A percentile compares a stretch with the other conserved stretches of the same genome.
Evolutionary conservation across 2,888 invertebrate species (phyloP).

Genomic region (Dryobota labecula): DNA sequence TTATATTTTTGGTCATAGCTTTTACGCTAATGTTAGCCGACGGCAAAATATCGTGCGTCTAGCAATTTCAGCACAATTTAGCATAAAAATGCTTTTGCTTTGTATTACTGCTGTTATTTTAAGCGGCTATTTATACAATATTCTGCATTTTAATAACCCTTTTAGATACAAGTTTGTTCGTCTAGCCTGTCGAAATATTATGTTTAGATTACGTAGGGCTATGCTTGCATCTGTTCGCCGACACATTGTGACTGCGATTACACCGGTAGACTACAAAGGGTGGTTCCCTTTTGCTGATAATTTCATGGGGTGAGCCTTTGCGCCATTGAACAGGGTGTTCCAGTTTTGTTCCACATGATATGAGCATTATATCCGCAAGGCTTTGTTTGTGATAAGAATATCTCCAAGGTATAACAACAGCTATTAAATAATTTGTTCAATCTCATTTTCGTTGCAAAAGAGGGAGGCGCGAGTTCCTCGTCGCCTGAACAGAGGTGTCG

Average conservation of each 20-base stretch:
- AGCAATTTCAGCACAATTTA: slow-evolving; percentile 29
- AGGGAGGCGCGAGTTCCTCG: slow-evolving; percentile 10
- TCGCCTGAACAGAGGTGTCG: slow-evolving; percentile 50
- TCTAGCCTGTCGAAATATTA: slow-evolving; percentile 22
- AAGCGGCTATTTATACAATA: slow-evolving; percentile 20
- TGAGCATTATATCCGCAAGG: slow-evolving; percentile 36
- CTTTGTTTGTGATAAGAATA: slow-evolving; percentile 40
- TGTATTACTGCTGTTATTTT: slow-evolving; percentile 22
- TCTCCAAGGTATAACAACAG: slow-evolving; percentile 40
- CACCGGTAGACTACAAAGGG: slow-evolving; percentile 31
- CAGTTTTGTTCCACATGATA: slow-evolving; percentile 33
- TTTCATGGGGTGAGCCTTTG: slow-evolving; percentile 25
- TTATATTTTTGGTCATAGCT: slow-evolving; percentile 20
- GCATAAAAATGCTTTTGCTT: slow-evolving; percentile 37
- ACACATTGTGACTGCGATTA: slow-evolving; percentile 44
- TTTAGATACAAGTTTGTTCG: slow-evolving; percentile 1
- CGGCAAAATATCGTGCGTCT: slow-evolving; percentile 36
- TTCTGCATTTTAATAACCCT: slow-evolving; percentile 19
- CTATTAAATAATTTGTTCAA: slow-evolving; percentile 47
- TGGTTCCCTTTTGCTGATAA: slow-evolving; percentile 39
- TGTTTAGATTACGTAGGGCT: slow-evolving; percentile 28
- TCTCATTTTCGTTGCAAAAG: slow-evolving; percentile 49
- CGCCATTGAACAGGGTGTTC: slow-evolving; percentile 25
- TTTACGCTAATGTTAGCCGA: slow-evolving; percentile 21
- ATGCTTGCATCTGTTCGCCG: slow-evolving; percentile 41